A percentile compares a stretch with the other conserved stretches of the same genome.
Evolutionary conservation across 2,113 vertebrate species (phyloP).

Genomic region (Microtus richardsoni): DNA sequence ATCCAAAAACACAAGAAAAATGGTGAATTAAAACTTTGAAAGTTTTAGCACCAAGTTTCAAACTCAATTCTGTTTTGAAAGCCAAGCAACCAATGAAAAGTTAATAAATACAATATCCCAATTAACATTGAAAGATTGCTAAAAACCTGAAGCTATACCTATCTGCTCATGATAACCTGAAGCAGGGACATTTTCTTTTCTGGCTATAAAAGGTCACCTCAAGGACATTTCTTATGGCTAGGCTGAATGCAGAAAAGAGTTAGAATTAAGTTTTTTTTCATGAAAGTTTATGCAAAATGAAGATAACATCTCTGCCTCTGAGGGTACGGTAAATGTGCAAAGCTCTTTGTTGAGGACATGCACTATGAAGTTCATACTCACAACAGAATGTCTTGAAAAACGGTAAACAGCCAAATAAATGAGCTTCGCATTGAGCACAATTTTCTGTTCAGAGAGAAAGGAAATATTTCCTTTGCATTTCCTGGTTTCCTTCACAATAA

Average conservation of each 20-base stretch:
- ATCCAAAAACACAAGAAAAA: constrained; percentile 28
- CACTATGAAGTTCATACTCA: constrained; percentile 29
- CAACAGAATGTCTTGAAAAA: not conserved
- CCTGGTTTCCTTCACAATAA: constrained; percentile 70
- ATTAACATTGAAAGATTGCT: not conserved
- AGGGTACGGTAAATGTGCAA: not conserved
- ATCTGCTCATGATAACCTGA: not conserved
- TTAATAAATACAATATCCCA: not conserved
- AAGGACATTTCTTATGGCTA: not conserved
- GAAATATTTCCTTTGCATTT: constrained; percentile 59
- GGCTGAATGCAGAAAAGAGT: not conserved
- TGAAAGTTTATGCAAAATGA: constrained; percentile 35
- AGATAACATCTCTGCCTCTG: not conserved
- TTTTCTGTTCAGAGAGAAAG: constrained; percentile 66
- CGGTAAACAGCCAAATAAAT: not conserved
- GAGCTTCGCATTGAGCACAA: constrained; percentile 48
- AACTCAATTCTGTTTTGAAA: constrained; percentile 15
- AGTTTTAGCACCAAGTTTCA: not conserved
- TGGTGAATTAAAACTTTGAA: constrained; percentile 23
- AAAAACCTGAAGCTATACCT: not conserved
- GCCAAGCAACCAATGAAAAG: not conserved
- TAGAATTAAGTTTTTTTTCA: not conserved
- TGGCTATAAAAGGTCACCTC: not conserved
- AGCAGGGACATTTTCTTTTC: not conserved
- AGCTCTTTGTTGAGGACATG: not conserved